Base-by-base conservation (phyloP, 2,797 vertebrate species). In the Merluccius polli region DNA sequence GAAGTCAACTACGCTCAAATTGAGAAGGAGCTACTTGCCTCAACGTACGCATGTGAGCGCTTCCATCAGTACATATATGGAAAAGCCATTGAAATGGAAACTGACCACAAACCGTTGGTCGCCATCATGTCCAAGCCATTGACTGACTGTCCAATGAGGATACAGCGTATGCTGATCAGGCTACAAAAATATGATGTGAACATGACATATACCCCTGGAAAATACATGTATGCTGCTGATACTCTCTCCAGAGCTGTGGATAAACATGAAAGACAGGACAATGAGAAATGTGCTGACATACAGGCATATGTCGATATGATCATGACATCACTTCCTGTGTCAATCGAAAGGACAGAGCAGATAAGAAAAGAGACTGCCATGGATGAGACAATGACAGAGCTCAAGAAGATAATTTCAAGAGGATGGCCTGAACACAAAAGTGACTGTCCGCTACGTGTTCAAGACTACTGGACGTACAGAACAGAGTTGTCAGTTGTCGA, bases 251-350 rank as follows among this genome's bases (percentile, higher is more conserved):
- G 69, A 0, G 75, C 80, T 6, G 77, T 63, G 0, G 41, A 82
- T 38, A 79, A 74, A 63, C 15, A 78, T 18, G 52, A 79, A 9
- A 63, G 24, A n/a, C 0, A 4, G 1, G 29, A 52, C 4, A 31
- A 63, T 2, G 31, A 69, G 4, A 72, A 68, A 38, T 8, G 75
- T 70, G 59, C 59, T 11, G 30, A 79, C 33, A 82, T 82, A 73
- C 59, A 75, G 31, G 75, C 63, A 2, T 77, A 79, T 74, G 75
- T 77, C n/a, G 77, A 72, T 29, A 82, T 76, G 77, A 70, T 77
- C 1, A 21, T 83, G 11, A 52, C 71, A n/a, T 82, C 75, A 13
- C 41, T 77, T 6, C 74, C 74, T 11, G 76, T 77, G 69, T 78
- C 77, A 15, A 8, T 0, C 13, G 75, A 77, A 13, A 78, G 48